Conservation (phyloP, 2,888 invertebrate species). For the Unio delphinus region DNA sequence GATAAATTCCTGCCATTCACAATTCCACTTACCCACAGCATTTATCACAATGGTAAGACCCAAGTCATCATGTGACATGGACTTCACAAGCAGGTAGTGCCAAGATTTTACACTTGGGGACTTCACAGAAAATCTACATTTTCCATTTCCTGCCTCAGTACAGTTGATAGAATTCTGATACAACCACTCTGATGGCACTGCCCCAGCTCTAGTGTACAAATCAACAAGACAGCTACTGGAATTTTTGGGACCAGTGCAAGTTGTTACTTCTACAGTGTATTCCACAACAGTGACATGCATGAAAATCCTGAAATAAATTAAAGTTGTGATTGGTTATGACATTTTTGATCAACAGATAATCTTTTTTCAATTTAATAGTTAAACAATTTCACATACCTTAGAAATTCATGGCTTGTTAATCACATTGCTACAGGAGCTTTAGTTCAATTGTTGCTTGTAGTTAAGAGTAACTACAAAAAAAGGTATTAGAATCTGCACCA, state of each 20-base stretch:
- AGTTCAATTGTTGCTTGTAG: no score
- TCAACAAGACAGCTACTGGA: slow-evolving; percentile 14
- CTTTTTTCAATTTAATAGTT: no score
- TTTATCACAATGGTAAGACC: background rate
- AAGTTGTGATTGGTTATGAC: no score
- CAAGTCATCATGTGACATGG: slow-evolving; percentile 5
- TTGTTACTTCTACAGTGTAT: slow-evolving; percentile 12
- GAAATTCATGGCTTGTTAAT: no score
- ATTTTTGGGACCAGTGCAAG: slow-evolving; percentile 18
- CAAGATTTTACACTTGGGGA: slow-evolving; percentile 17
- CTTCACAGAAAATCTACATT: slow-evolving; percentile 19
- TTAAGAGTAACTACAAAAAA: no score
- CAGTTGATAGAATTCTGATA: slow-evolving; percentile 13
- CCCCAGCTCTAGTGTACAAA: slow-evolving; percentile 19
- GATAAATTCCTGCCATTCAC: background rate
- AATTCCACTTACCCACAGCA: background rate
- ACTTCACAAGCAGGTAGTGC: slow-evolving; percentile 22
- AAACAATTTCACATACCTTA: no score
- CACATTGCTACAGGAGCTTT: no score
- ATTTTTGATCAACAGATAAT: no score
- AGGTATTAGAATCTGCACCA: no score
- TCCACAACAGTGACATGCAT: slow-evolving; percentile 12
- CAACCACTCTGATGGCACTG: slow-evolving; percentile 17
- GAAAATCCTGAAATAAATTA: slow-evolving; percentile 21
- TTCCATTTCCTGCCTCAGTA: slow-evolving; percentile 2